Conservation (phyloP, 2,113 vertebrate genomes). For the Ibidorhyncha struthersii region DNA sequence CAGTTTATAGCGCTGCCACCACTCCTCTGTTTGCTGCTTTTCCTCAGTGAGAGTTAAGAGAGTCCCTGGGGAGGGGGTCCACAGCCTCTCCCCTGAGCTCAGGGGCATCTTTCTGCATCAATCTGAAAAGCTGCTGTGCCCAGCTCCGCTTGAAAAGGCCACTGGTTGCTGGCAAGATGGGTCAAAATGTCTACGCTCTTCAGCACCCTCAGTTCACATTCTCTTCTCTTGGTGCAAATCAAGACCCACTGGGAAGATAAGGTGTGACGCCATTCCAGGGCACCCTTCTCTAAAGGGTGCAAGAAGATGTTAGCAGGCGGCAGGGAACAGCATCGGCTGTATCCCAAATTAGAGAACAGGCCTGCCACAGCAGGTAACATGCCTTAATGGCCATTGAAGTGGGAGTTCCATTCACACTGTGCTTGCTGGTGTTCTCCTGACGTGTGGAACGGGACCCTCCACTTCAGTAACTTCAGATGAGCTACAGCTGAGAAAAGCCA, state of each 20-base stretch:
- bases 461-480: not conserved
- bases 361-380: not conserved
- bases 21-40: not conserved
- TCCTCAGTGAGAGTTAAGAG: not conserved
- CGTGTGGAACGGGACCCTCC: not conserved
- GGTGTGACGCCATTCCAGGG: not conserved
- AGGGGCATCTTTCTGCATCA: not conserved
- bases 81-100: not conserved
- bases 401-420: not conserved
- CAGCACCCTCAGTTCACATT: rapidly evolving
- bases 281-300: not conserved
- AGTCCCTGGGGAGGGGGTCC: not conserved
- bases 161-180: not conserved
- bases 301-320: not conserved
- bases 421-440: not conserved
- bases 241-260: not conserved
- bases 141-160: not conserved
- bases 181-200: not conserved
- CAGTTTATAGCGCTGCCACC: not conserved
- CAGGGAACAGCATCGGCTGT: not conserved
- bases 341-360: not conserved
- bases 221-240: not conserved
- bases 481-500: not conserved
- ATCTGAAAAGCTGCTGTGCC: not conserved
- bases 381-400: not conserved